Percentiles rank a stretch among this genome's conserved stretches.
These are phyloP conservation scores for Magallana nippona DNA, from an alignment of 2,888 invertebrate species.

Conservation along the genomic window DNA sequence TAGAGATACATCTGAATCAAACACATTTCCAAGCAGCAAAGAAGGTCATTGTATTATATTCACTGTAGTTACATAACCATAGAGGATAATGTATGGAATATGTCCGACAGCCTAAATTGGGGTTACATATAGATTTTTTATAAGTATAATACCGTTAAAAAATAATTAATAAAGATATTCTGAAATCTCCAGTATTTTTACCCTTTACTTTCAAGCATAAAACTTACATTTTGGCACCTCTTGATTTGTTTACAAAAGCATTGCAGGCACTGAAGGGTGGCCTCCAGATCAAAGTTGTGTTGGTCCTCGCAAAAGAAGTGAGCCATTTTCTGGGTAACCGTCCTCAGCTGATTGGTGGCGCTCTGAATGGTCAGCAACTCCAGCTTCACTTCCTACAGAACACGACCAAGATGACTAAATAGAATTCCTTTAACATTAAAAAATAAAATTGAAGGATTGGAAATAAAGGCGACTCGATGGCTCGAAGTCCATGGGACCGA, in stretches of 20 bases:
- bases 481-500: no score
- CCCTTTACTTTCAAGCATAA: no score
- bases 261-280: constrained; percentile 65
- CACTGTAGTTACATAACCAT: no score
- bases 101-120: no score
- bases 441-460: no score
- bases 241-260: constrained; percentile 69
- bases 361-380: constrained; percentile 69
- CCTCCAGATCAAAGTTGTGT: constrained; percentile 70
- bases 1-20: neutral
- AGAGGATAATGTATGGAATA: no score
- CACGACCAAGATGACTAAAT: neutral
- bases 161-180: no score
- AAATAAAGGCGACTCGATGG: no score
- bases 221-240: constrained; percentile 65
- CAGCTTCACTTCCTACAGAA: constrained; percentile 65
- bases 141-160: no score
- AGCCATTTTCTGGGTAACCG: constrained; percentile 68
- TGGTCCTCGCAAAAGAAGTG: constrained; percentile 75
- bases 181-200: no score
- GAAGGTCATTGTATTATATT: neutral
- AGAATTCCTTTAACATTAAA: no score
- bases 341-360: constrained; percentile 65
- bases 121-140: no score
- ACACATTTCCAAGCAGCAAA: neutral